phyloP scores from a whole-genome alignment of 2,113 vertebrate genomes.

The Isurus oxyrinchus region DNA sequence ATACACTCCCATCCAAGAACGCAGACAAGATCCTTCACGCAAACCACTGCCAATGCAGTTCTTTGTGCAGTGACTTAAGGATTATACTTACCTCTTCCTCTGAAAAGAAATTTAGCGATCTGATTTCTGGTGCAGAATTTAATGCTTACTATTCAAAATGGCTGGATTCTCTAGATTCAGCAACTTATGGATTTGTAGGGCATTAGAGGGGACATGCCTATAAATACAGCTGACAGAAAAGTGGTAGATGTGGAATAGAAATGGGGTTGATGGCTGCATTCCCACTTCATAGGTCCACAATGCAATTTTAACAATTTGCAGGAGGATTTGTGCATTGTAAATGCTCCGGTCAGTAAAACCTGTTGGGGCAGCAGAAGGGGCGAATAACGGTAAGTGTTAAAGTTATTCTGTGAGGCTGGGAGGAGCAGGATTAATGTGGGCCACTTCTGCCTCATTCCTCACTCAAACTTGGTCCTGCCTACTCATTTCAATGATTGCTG shows the following conservation, averaged over 20 bases:
- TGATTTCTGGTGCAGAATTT: neutral
- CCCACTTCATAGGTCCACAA: neutral
- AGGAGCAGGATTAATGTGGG: neutral
- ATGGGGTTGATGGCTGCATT: neutral
- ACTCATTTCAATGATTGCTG: neutral
- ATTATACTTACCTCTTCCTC: neutral
- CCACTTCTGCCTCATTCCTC: neutral
- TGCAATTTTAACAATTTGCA: neutral
- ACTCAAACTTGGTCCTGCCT: neutral
- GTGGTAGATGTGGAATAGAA: neutral
- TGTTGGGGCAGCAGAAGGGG: neutral
- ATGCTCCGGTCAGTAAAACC: neutral
- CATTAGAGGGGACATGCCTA: neutral
- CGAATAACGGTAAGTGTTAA: neutral
- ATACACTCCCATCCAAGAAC: neutral
- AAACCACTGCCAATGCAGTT: neutral
- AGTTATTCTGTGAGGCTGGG: neutral
- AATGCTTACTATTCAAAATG: neutral
- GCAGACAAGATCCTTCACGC: neutral
- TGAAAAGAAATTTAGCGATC: neutral
- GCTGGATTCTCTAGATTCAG: neutral
- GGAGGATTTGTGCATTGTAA: neutral
- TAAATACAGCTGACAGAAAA: neutral
- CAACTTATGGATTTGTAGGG: neutral
- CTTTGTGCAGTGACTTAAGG: neutral